Conservation (phyloP, 30 jellyfish, hydroid and myxozoan species). For the Rhopilema esculentum region DNA sequence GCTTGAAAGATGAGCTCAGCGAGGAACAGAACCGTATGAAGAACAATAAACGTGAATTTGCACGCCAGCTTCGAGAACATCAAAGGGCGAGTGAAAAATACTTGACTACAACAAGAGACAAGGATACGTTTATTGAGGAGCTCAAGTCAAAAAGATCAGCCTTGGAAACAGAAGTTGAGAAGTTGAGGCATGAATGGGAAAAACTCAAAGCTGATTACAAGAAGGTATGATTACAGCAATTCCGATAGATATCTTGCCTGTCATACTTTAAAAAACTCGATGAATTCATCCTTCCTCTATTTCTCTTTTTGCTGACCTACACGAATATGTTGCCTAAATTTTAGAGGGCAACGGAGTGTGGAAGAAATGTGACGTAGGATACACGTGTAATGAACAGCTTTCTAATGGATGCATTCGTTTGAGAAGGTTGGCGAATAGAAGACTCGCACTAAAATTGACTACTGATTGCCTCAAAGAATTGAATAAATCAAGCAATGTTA, state of each 20-base stretch:
- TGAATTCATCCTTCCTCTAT: background rate
- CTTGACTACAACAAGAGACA: conserved; percentile 74
- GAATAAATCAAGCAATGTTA: too few relatives aligned
- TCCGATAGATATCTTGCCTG: background rate
- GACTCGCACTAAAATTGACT: too few relatives aligned
- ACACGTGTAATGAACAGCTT: too few relatives aligned
- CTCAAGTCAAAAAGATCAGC: conserved; percentile 77
- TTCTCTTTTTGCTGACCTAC: background rate
- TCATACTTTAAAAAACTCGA: background rate
- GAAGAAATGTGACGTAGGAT: too few relatives aligned
- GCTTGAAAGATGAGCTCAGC: conserved; percentile 76
- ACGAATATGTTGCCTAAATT: background rate
- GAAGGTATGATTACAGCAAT: conserved; percentile 58
- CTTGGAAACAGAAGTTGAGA: conserved; percentile 93
- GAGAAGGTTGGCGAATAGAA: too few relatives aligned
- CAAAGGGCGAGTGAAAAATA: conserved; percentile 81
- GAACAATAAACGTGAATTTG: conserved; percentile 86
- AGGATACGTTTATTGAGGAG: conserved; percentile 89
- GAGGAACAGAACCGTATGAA: conserved; percentile 83
- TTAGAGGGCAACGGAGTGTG: too few relatives aligned
- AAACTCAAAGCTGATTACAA: conserved; percentile 89
- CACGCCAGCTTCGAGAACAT: conserved; percentile 86
- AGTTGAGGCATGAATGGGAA: conserved; percentile 88
- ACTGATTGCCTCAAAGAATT: too few relatives aligned
- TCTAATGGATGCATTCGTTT: too few relatives aligned